Evolutionary conservation across 2,888 invertebrate genomes (phyloP).

Genomic region (Amaurobius ferox): DNA sequence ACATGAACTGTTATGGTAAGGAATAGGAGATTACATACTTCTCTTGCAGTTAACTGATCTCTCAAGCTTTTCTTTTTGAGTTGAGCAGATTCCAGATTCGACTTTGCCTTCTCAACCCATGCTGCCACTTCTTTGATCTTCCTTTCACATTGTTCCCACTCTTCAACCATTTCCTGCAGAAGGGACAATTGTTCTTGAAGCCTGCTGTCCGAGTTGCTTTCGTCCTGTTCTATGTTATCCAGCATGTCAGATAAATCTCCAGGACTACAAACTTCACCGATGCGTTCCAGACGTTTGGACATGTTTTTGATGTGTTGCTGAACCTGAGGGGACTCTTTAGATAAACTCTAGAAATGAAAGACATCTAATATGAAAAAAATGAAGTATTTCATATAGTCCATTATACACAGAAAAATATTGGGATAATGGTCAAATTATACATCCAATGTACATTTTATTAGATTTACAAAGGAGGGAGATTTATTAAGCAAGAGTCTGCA

Average conservation of each 20-base stretch:
- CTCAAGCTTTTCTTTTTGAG: constrained; percentile 91
- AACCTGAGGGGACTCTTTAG: constrained; percentile 73
- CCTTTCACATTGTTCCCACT: constrained; percentile 97
- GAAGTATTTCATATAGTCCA: too few species aligned
- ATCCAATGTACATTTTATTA: too few species aligned
- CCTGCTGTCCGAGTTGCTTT: constrained; percentile 89
- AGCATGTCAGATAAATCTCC: constrained; percentile 91
- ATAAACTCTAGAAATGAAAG: constrained; percentile 55
- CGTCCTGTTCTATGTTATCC: constrained; percentile 90
- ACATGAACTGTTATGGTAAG: too few species aligned
- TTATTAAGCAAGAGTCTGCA: too few species aligned
- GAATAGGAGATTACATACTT: constrained; percentile 77
- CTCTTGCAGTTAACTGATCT: constrained; percentile 89
- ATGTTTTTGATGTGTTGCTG: constrained; percentile 82
- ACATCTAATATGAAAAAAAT: too few species aligned
- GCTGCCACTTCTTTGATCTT: constrained; percentile 92
- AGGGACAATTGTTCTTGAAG: constrained; percentile 91
- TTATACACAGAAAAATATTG: too few species aligned
- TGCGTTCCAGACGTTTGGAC: constrained; percentile 91
- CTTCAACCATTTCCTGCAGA: constrained; percentile 93
- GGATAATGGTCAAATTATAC: too few species aligned
- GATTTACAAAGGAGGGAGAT: too few species aligned
- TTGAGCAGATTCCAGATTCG: constrained; percentile 86
- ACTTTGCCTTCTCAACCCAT: constrained; percentile 92
- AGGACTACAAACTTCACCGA: constrained; percentile 88